Base-by-base conservation (phyloP, 2,888 invertebrate genomes). In the Sinodicranocentrus sp. region DNA sequence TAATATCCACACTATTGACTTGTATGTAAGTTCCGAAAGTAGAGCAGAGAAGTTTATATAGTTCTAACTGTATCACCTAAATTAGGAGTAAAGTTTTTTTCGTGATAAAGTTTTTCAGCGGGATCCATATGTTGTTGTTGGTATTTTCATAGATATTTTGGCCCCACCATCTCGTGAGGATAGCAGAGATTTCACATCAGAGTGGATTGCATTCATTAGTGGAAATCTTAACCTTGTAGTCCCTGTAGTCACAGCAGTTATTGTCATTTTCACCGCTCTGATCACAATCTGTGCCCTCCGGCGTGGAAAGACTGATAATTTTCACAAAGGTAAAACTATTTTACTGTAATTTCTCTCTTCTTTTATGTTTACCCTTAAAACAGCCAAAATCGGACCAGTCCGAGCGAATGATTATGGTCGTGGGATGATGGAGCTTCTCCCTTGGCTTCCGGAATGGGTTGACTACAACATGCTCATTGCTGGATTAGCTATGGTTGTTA, bases 211-310 rank as follows among this genome's bases (percentile, higher is more conserved):
- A 80, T 88, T 84, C 78, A 79, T 88, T 82, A 86, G 87, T 63
- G 85, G 84, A 77, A 83, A 97, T 92, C 94, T 97, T 91, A 96
- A 97, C 93, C 94, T 98, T 90, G 95, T 98, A 92, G 96, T 98
- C 90, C 97, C 97, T 79, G 95, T 97, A 90, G 95, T 96, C 91
- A 96, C 97, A 89, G 96, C 97, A 89, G 93, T 96, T 89, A 93
- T 97, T 90, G 97, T 98, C 92, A 95, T 97, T 91, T 95, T 97
- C 91, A 95, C 97, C 91, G 97, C 97, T 90, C 94, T 97, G 91
- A 94, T 96, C 91, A 96, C 98, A 91, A 96, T 97, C 91, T 97
- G 96, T 94, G 95, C 96, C 90, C 94, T 97, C 89, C 94, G 95
- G 90, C 95, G 96, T 90, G 94, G 95, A 85, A 89, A 88, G 84